Conservation (phyloP, 2,113 vertebrate species). For the Etheostoma cragini region DNA sequence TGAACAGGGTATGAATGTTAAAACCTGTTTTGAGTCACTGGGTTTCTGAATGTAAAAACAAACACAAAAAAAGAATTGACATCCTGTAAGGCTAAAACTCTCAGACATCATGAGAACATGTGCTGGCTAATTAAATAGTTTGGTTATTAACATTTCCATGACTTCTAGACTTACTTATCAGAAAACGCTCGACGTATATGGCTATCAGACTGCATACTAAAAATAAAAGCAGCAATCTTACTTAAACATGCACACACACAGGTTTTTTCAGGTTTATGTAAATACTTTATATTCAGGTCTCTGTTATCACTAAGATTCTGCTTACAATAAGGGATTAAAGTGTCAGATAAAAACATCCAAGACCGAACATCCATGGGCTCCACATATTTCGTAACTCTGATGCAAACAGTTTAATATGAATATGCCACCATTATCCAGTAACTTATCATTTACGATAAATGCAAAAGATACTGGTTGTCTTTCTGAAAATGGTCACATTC, state of each 20-base stretch:
- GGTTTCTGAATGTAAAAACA: slow-evolving; percentile 13
- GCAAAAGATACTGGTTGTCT: background rate
- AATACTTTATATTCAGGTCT: background rate
- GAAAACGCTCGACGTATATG: slow-evolving; percentile 1
- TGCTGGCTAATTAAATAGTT: background rate
- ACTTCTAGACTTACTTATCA: background rate
- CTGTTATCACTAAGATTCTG: slow-evolving; percentile 9
- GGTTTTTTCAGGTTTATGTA: background rate
- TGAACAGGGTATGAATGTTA: background rate
- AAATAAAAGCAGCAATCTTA: background rate
- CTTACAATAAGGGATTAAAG: slow-evolving; percentile 33
- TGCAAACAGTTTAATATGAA: background rate
- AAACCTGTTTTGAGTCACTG: background rate
- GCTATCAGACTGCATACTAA: background rate
- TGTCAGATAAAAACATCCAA: background rate
- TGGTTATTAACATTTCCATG: slow-evolving; percentile 38
- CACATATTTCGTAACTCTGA: background rate
- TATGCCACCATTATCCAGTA: background rate
- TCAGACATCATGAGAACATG: background rate
- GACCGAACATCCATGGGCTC: background rate
- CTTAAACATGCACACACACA: background rate
- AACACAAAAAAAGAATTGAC: background rate
- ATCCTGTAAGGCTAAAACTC: background rate
- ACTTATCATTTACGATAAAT: background rate
- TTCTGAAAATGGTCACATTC: slow-evolving; percentile 13